Evolutionary conservation across 2,888 invertebrate species (phyloP), one percentile per base, ranked within the genome.

Genomic region (Platycheirus albimanus): DNA sequence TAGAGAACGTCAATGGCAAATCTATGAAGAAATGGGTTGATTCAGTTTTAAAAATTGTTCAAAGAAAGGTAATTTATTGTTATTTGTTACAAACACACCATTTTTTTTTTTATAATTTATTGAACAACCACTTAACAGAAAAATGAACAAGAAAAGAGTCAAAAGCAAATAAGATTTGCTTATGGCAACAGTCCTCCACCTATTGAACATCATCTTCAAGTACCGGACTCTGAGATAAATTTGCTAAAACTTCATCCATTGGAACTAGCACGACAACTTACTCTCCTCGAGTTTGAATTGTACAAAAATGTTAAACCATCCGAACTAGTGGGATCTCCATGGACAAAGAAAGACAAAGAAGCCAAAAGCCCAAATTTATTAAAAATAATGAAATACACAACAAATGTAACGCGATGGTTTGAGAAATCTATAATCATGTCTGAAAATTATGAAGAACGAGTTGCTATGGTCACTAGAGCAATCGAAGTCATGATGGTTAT

Each of bases 21-120:
- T 97, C 97, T 11, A 98, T 98, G 98, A 93, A 95, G 87, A 98
- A 98, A 91, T 98, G 98, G 98, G 97, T 98, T 6, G 97, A 98
- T 89, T 97, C 97, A 61, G 98, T 98, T 24, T 93, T 95, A 85
- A 98, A 98, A 92, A 97, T 97, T 85, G 93, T 99, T 79, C 95
- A 96, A 89, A 93, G 98, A 92, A 94, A 94, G 92, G 94, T 94
- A 88, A 88, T 19, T 30, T 3, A 20, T 43, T 20, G 6, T 4
- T n/a, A n/a, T n/a, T n/a, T n/a, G n/a, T n/a, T n/a, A n/a, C n/a
- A n/a, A n/a, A n/a, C n/a, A n/a, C n/a, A n/a, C n/a, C n/a, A 4
- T 28, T 24, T 17, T 41, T 15, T 64, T n/a, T n/a, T n/a, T n/a
- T n/a, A n/a, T n/a, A n/a, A n/a, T n/a, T n/a, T n/a, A n/a, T n/a